These are phyloP conservation scores for Troglohyphantes excavatus DNA, from an alignment of 2,888 invertebrate species.

Conservation along the genomic window DNA sequence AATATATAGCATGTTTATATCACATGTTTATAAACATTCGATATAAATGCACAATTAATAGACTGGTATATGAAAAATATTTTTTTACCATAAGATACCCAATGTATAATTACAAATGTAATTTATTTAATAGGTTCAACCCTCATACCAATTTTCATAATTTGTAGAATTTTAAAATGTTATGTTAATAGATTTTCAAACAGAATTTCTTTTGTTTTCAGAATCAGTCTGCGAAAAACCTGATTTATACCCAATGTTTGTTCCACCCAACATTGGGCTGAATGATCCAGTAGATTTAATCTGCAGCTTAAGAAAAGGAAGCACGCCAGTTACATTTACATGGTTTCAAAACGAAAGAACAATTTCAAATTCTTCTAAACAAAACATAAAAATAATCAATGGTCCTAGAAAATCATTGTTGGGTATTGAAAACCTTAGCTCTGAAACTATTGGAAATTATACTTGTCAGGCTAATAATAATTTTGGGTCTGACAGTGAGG, in stretches of 20 bases:
- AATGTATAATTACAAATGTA: too few relatives aligned
- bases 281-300: slow-evolving; percentile 57
- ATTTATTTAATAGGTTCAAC: too few relatives aligned
- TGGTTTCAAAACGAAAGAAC: slow-evolving; percentile 75
- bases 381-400: slow-evolving; percentile 27
- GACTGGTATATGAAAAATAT: too few relatives aligned
- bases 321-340: slow-evolving; percentile 68
- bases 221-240: slow-evolving; percentile 26
- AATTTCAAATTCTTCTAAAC: slow-evolving; percentile 6
- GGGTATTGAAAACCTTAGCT: slow-evolving; percentile 25
- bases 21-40: too few relatives aligned
- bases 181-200: background rate
- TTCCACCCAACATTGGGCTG: slow-evolving; percentile 59
- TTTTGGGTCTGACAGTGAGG: slow-evolving; percentile 48
- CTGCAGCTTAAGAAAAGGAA: slow-evolving; percentile 76
- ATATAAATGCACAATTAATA: too few relatives aligned
- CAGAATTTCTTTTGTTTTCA: slow-evolving; percentile 25
- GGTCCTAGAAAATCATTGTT: slow-evolving; percentile 36
- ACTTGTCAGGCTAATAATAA: slow-evolving; percentile 63
- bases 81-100: too few relatives aligned
- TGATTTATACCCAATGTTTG: slow-evolving; percentile 52
- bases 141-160: too few relatives aligned
- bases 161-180: too few relatives aligned
- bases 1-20: too few relatives aligned
- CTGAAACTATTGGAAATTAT: slow-evolving; percentile 68